Conservation (phyloP, 92 coral and sea anemone species). For the Zoanthus sansibaricus region DNA sequence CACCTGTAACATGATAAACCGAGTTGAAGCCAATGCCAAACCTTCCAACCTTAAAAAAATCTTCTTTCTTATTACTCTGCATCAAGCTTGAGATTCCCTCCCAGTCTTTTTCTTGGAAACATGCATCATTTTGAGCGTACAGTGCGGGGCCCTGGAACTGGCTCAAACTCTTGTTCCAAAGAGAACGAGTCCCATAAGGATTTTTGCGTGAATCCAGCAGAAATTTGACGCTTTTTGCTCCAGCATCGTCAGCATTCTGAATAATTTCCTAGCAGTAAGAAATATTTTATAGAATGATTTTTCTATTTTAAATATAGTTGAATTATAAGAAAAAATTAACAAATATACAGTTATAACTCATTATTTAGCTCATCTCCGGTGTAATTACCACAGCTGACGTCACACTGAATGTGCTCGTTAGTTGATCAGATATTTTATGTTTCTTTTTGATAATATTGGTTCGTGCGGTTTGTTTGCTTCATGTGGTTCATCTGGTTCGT, state of each 20-base stretch:
- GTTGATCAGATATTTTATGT: no score
- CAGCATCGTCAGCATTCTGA: conserved; percentile 68
- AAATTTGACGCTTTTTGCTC: conserved; percentile 56
- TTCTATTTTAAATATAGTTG: no score
- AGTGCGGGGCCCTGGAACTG: conserved; percentile 64
- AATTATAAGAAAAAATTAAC: no score
- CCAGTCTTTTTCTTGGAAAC: conserved; percentile 58
- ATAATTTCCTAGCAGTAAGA: conserved; percentile 47
- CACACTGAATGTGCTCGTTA: no score
- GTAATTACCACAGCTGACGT: no score
- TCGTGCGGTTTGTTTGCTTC: no score
- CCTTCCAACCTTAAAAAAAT: conserved; percentile 56
- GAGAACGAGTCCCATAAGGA: conserved; percentile 43
- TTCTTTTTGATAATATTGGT: no score
- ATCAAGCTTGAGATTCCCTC: conserved; percentile 57
- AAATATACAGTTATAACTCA: no score
- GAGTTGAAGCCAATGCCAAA: conserved; percentile 68
- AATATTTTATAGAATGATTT: neutral
- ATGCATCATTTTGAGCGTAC: conserved; percentile 58
- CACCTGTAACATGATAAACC: conserved; percentile 63
- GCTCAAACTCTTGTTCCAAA: conserved; percentile 23
- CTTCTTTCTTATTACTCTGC: conserved; percentile 58
- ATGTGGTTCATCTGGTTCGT: no score
- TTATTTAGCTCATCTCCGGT: no score
- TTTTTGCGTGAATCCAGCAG: conserved; percentile 44